phyloP scores from a whole-genome alignment of 2,888 invertebrate species.

The Nineta flava region DNA sequence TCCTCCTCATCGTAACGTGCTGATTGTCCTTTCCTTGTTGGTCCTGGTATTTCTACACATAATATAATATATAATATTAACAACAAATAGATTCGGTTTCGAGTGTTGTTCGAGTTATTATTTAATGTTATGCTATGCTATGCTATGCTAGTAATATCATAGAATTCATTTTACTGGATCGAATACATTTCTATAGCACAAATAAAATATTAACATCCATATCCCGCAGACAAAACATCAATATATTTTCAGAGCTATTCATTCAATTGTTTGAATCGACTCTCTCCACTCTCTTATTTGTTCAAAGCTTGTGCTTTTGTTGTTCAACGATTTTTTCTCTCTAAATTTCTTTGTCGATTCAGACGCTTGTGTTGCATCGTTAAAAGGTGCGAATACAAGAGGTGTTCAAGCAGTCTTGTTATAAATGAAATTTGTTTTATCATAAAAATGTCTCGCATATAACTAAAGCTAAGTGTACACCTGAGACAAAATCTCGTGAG shows the following conservation, averaged over 20 bases:
- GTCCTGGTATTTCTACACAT: constrained; percentile 6
- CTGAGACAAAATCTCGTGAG: too few species aligned
- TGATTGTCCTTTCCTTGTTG: constrained; percentile 3
- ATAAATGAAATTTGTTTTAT: too few species aligned
- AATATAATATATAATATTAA: background rate
- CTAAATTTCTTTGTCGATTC: too few species aligned
- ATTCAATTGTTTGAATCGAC: background rate
- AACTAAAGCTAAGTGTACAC: too few species aligned
- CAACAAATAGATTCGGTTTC: background rate
- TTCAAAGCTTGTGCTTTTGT: too few species aligned
- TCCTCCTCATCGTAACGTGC: constrained; percentile 6
- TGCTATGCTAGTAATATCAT: background rate
- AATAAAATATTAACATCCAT: background rate
- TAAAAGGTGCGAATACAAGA: too few species aligned
- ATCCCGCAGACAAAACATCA: background rate
- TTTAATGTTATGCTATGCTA: background rate
- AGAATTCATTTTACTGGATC: background rate
- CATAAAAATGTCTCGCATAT: too few species aligned
- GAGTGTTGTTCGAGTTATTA: background rate
- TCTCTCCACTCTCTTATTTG: too few species aligned
- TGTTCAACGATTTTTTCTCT: too few species aligned
- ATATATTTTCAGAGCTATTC: background rate
- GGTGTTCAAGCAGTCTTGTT: too few species aligned
- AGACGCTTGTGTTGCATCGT: too few species aligned
- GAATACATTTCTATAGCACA: too few species aligned